A percentile compares a stretch with the other conserved stretches of the same genome.
Evolutionary conservation across 2,888 invertebrate species (phyloP).

Genomic region (Athrips mouffetella): DNA sequence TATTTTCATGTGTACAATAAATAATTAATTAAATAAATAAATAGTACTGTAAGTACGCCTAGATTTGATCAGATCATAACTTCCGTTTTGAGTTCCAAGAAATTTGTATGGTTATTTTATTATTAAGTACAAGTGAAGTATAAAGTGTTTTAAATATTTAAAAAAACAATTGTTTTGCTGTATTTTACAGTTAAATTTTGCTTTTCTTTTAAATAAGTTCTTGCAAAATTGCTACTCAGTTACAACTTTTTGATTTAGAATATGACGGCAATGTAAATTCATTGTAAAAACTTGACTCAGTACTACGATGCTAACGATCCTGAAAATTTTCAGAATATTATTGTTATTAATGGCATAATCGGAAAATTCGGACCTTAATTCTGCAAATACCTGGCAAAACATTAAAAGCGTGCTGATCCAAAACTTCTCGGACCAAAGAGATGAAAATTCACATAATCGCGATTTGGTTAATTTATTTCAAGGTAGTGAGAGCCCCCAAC

Average conservation of each 20-base stretch:
- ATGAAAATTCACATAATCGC: neutral
- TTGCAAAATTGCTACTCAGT: neutral
- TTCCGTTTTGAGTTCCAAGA: constrained; percentile 2
- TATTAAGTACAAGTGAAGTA: neutral
- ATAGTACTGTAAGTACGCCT: constrained; percentile 12
- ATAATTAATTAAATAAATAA: too few relatives aligned
- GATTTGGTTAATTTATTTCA: neutral
- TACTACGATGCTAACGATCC: neutral
- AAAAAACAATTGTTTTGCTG: neutral
- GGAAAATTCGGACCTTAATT: constrained; percentile 7
- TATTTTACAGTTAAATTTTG: neutral
- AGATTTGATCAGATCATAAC: constrained; percentile 8
- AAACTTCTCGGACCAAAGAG: constrained; percentile 1
- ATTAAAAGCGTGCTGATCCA: neutral
- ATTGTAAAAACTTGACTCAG: neutral
- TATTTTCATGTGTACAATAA: too few relatives aligned
- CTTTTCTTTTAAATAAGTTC: neutral
- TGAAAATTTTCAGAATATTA: constrained; percentile 7
- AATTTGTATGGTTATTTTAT: neutral
- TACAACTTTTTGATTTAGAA: constrained; percentile 8
- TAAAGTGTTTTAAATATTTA: neutral
- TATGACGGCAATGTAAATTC: constrained; percentile 8
- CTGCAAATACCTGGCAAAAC: constrained; percentile 1
- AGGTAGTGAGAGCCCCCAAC: constrained; percentile 1
- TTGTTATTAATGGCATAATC: constrained; percentile 9